These are phyloP conservation scores for Hofmannophila pseudospretella DNA, from an alignment of 2,888 invertebrate species.

Conservation along the genomic window DNA sequence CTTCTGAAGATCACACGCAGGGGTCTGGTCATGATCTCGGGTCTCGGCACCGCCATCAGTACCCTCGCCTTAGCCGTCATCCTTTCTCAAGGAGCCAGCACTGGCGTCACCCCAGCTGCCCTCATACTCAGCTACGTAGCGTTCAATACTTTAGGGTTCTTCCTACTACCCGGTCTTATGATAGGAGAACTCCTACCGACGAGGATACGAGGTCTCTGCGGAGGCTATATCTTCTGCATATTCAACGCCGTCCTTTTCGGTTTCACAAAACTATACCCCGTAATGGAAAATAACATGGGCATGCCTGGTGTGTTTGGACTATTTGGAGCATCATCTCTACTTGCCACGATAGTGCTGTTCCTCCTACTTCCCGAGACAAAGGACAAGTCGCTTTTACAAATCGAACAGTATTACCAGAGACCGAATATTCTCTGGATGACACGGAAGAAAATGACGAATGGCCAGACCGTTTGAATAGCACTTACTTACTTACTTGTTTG, in stretches of 20 bases:
- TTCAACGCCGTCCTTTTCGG: conserved; percentile 83
- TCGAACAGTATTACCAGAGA: conserved; percentile 87
- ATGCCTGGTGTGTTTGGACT: conserved; percentile 83
- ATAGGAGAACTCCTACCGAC: conserved; percentile 86
- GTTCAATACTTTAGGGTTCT: conserved; percentile 84
- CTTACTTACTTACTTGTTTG: conserved; percentile 3
- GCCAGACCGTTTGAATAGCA: conserved; percentile 42
- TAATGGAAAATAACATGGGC: conserved; percentile 78
- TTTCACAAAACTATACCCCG: conserved; percentile 84
- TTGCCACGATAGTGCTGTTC: conserved; percentile 82
- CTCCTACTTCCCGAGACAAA: conserved; percentile 86
- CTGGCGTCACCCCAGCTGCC: conserved; percentile 40
- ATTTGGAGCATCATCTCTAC: conserved; percentile 81
- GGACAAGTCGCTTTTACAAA: conserved; percentile 82
- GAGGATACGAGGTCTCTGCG: conserved; percentile 84
- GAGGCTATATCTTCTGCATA: conserved; percentile 84
- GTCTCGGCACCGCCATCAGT: conserved; percentile 81
- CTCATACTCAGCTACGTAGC: conserved; percentile 83
- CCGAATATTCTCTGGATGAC: conserved; percentile 80
- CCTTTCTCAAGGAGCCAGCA: conserved; percentile 39
- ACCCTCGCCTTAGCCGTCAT: conserved; percentile 76
- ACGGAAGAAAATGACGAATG: conserved; percentile 51
- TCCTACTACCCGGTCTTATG: conserved; percentile 86
- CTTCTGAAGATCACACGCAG: conserved; percentile 81
- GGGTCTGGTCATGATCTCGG: conserved; percentile 81